Conservation (phyloP, 37 sponge, comb jelly and placozoan species). For the Dysidea cf. avara region DNA sequence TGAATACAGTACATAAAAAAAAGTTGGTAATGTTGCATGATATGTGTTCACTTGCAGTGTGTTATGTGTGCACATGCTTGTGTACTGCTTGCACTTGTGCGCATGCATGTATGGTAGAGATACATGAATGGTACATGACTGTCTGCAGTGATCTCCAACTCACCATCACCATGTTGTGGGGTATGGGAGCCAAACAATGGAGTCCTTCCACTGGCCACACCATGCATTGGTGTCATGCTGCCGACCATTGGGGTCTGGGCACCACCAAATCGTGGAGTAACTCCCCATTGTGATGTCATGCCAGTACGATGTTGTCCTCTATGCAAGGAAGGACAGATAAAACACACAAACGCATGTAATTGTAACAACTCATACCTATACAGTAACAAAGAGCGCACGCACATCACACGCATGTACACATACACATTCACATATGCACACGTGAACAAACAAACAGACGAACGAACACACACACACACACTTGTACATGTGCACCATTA, state of each 20-base stretch:
- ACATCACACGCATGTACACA: no score
- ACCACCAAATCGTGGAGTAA: slow-evolving; percentile 80
- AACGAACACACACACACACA: not conserved
- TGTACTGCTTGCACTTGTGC: not conserved
- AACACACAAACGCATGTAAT: not conserved
- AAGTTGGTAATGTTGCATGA: not conserved
- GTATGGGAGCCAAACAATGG: slow-evolving; percentile 95
- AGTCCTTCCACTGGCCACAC: slow-evolving; percentile 59
- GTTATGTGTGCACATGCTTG: not conserved
- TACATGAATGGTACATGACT: not conserved
- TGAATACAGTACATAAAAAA: not conserved
- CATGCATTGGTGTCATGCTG: slow-evolving; percentile 79
- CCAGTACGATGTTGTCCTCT: slow-evolving; percentile 60
- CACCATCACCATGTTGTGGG: slow-evolving; percentile 70
- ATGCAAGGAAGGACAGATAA: not conserved
- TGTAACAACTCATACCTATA: not conserved
- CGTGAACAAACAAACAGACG: slow-evolving; percentile 2
- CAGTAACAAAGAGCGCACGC: not conserved
- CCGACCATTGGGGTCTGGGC: slow-evolving; percentile 92
- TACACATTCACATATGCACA: slow-evolving; percentile 6
- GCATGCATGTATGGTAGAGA: not conserved
- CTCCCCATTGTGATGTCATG: slow-evolving; percentile 63
- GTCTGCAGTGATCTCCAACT: not conserved
- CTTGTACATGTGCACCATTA: not conserved
- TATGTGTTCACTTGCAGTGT: no score